A percentile compares a stretch with the other conserved stretches of the same genome.
Evolutionary conservation across 2,797 vertebrate species (phyloP).

Genomic region (Tachyglossus aculeatus): DNA sequence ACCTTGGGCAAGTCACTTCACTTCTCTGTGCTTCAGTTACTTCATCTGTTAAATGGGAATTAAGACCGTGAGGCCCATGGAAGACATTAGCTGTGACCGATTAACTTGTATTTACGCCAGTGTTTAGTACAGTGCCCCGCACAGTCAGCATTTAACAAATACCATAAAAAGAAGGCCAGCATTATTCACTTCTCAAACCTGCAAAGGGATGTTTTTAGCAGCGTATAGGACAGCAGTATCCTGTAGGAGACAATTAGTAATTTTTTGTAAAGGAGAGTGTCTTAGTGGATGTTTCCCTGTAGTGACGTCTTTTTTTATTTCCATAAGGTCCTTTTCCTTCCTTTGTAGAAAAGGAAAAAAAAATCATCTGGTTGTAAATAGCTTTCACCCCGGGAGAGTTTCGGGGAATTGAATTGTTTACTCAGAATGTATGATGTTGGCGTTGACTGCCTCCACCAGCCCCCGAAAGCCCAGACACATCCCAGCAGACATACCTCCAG

Average conservation of each 20-base stretch:
- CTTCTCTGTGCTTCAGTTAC: too few species aligned
- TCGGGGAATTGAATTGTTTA: conserved; percentile 34
- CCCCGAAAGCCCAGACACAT: neutral
- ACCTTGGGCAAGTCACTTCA: too few species aligned
- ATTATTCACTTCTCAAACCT: conserved; percentile 15
- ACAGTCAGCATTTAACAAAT: too few species aligned
- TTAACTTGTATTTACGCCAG: too few species aligned
- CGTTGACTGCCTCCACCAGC: neutral
- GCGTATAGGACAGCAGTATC: neutral
- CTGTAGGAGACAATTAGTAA: conserved; percentile 4
- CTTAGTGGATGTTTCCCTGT: neutral
- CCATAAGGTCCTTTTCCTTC: neutral
- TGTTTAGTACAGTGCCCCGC: too few species aligned
- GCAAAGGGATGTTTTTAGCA: conserved; percentile 7
- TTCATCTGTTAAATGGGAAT: too few species aligned
- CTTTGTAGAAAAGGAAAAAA: neutral
- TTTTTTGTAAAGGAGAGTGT: neutral
- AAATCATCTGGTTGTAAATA: conserved; percentile 3
- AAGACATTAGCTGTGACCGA: too few species aligned
- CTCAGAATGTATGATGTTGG: neutral
- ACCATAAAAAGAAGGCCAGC: too few species aligned
- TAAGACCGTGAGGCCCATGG: too few species aligned
- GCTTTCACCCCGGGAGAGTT: neutral
- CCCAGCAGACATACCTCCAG: neutral
- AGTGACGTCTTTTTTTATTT: neutral